These are phyloP conservation scores for Globodera rostochiensis DNA, from an alignment of 1,140 invertebrate species.

Conservation along the genomic window DNA sequence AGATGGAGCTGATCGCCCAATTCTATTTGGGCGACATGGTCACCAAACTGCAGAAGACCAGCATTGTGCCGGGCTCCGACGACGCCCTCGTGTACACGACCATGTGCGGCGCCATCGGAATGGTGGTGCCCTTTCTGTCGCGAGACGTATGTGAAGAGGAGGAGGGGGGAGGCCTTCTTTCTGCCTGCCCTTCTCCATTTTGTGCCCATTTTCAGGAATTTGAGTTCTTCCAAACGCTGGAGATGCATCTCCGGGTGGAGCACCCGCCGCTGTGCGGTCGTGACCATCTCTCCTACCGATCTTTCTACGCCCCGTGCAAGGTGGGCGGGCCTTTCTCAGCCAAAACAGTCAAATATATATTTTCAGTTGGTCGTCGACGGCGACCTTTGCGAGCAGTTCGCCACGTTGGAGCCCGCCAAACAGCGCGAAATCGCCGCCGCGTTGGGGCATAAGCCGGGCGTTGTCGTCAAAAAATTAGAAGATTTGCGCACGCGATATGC, in stretches of 20 bases:
- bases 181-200: not conserved
- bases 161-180: not conserved
- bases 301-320: slow-evolving; percentile 96
- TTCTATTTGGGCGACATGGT: slow-evolving; percentile 95
- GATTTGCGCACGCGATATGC: slow-evolving; percentile 90
- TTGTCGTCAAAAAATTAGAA: slow-evolving; percentile 93
- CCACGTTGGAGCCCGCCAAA: slow-evolving; percentile 87
- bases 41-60: slow-evolving; percentile 78
- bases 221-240: slow-evolving; percentile 97
- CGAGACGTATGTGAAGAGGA: slow-evolving; percentile 75
- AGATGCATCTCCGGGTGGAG: slow-evolving; percentile 99
- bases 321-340: slow-evolving; percentile 68
- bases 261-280: slow-evolving; percentile 92
- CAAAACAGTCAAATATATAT: not conserved
- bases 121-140: slow-evolving; percentile 93
- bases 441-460: slow-evolving; percentile 83
- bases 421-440: slow-evolving; percentile 93
- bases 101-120: slow-evolving; percentile 89
- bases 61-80: slow-evolving; percentile 91
- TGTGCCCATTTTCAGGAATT: slow-evolving; percentile 75
- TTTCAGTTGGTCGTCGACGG: slow-evolving; percentile 92
- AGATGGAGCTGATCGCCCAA: slow-evolving; percentile 82
- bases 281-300: slow-evolving; percentile 94
- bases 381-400: slow-evolving; percentile 97
- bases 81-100: slow-evolving; percentile 95